phyloP scores from a whole-genome alignment of 2,797 vertebrate species.

The Ibycter americanus region DNA sequence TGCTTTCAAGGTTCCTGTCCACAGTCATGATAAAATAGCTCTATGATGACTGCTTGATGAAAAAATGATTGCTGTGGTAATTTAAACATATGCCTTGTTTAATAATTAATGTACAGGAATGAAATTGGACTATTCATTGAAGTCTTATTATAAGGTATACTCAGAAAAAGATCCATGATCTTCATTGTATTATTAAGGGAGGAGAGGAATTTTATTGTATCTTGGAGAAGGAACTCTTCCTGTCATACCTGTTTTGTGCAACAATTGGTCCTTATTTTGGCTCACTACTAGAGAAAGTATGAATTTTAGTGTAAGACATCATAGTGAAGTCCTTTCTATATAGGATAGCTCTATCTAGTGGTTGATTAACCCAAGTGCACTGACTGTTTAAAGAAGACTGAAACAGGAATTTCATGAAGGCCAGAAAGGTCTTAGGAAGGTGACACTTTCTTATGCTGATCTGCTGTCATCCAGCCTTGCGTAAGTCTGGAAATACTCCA shows the following conservation, averaged over 20 bases:
- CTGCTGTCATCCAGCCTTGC: background rate
- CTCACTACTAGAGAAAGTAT: background rate
- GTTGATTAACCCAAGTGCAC: slow-evolving; percentile 10
- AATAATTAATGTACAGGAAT: slow-evolving; percentile 3
- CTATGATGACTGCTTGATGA: background rate
- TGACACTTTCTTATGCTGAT: background rate
- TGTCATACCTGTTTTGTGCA: background rate
- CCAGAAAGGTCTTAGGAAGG: background rate
- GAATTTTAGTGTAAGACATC: background rate
- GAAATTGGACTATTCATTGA: background rate
- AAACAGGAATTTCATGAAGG: background rate
- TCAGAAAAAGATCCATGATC: background rate
- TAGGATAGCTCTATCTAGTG: slow-evolving; percentile 54
- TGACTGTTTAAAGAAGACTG: background rate
- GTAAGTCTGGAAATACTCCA: background rate
- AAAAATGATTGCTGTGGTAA: slow-evolving; percentile 25
- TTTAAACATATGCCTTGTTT: slow-evolving; percentile 4
- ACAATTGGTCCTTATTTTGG: background rate
- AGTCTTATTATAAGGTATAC: background rate
- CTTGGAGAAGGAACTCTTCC: background rate
- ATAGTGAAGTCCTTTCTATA: background rate
- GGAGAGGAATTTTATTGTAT: background rate
- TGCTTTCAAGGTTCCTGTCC: background rate
- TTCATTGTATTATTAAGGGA: background rate
- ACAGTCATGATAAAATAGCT: background rate